Percentiles rank a stretch among this genome's conserved stretches.
These are phyloP conservation scores for Saccostrea echinata DNA, from an alignment of 1,140 invertebrate genomes.

Conservation along the genomic window DNA sequence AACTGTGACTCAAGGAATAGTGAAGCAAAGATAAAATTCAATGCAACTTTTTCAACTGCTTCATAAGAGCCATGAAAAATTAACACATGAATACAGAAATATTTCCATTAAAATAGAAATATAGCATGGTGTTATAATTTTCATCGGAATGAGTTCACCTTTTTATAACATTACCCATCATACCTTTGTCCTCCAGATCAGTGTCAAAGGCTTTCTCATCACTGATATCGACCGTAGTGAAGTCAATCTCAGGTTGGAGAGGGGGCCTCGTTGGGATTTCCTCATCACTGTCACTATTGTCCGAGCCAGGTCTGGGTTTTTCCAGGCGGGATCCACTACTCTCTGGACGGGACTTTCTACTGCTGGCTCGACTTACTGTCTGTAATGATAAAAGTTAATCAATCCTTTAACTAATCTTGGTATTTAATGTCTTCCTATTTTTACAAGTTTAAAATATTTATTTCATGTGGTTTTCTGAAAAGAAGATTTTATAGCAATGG, in stretches of 20 bases:
- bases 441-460: too few species aligned
- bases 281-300: slow-evolving; percentile 70
- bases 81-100: neutral
- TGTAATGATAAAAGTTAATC: slow-evolving; percentile 58
- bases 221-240: slow-evolving; percentile 65
- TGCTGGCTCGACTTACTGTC: slow-evolving; percentile 74
- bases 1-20: neutral
- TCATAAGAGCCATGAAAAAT: neutral
- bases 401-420: too few species aligned
- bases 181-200: slow-evolving; percentile 76
- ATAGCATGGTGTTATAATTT: neutral
- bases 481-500: too few species aligned
- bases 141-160: neutral
- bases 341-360: slow-evolving; percentile 65
- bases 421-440: too few species aligned
- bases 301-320: slow-evolving; percentile 64
- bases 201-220: slow-evolving; percentile 77
- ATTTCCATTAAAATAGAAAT: neutral
- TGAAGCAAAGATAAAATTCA: neutral
- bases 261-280: slow-evolving; percentile 15
- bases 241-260: slow-evolving; percentile 59
- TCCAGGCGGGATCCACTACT: slow-evolving; percentile 60
- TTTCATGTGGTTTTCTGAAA: too few species aligned
- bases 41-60: neutral
- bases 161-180: slow-evolving; percentile 13